Base-by-base conservation (phyloP, 2,113 vertebrate species). In the Sialia sialis region DNA sequence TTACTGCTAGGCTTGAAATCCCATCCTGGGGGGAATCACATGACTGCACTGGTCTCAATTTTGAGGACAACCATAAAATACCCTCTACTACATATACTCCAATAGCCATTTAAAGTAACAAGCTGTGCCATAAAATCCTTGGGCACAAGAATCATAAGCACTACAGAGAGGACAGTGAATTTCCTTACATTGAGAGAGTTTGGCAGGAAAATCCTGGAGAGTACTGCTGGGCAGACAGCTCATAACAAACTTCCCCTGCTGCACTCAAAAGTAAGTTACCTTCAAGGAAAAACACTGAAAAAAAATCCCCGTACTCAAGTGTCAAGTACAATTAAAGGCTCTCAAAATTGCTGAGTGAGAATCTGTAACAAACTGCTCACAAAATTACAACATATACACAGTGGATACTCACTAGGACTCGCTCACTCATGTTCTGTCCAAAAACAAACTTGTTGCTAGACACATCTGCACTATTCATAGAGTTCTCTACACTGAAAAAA, bases 361-460 rank as follows among this genome's bases (percentile, higher is more conserved):
- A 49, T n/a, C 48, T 1, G 0, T 20, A 78, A 48, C 3, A 20
- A 73, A 13, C 25, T 46, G 10, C 51, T 89, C 15, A 1, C 21
- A 27, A 34, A n/a, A 55, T 34, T 10, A 63, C 21, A 54, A 16
- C 19, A 46, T 16, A 39, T 3, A 49, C 9, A 5, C 11, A 25
- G 32, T 3, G 41, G 54, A 52, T 52, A 98, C 99, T 99, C 96
- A 99, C 99, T 98, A 99, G 94, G 64, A 99, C 99, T 58, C 99
- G 98, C 78, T 99, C 99, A 10, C 98, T 99, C 99, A 99, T 99
- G 95, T 99, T 99, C 98, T 99, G 99, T 72, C 99, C 99, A 93
- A 99, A 99, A 49, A 99, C 98, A 95, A 99, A 99, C 81, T 99
- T 99, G 95, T 98, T 98, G 96, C 97, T 98, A 89, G 98, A 96